These are phyloP conservation scores for Nymphalis urticae DNA, from an alignment of 2,888 invertebrate genomes.

Conservation along the genomic window DNA sequence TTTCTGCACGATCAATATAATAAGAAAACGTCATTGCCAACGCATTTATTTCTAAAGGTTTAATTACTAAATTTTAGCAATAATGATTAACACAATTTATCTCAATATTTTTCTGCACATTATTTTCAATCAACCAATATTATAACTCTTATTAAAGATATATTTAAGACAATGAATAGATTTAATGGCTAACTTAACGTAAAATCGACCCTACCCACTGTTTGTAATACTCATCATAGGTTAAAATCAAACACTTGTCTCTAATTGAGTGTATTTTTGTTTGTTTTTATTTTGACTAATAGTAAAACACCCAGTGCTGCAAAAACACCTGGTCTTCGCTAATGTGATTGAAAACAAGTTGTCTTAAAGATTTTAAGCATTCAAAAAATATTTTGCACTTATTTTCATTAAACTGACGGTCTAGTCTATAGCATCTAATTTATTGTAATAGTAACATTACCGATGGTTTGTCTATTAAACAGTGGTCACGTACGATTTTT, in stretches of 20 bases:
- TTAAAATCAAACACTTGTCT: not conserved
- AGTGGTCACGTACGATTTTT: conserved; percentile 43
- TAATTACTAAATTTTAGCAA: not conserved
- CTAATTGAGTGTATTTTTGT: not conserved
- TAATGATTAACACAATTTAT: not conserved
- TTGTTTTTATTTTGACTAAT: not conserved
- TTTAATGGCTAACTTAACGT: not conserved
- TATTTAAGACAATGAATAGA: no score
- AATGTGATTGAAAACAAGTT: conserved; percentile 4
- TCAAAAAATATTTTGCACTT: conserved; percentile 18
- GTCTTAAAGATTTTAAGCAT: not conserved
- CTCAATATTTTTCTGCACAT: conserved; percentile 9
- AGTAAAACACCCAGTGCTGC: not conserved
- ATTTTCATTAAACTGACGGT: conserved; percentile 43
- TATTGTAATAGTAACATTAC: conserved; percentile 32
- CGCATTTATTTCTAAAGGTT: conserved; percentile 21
- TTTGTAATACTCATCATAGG: conserved; percentile 2
- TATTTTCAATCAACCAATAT: not conserved
- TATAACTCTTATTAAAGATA: no score
- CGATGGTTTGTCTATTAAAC: conserved; percentile 12
- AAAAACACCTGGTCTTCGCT: not conserved
- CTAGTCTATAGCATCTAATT: conserved; percentile 58
- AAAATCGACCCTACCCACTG: not conserved
- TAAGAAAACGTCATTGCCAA: conserved; percentile 12
- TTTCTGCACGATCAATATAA: conserved; percentile 11